These are phyloP conservation scores for Pyrrhura leucotis DNA, from an alignment of 2,797 vertebrate genomes.

Conservation along the genomic window DNA sequence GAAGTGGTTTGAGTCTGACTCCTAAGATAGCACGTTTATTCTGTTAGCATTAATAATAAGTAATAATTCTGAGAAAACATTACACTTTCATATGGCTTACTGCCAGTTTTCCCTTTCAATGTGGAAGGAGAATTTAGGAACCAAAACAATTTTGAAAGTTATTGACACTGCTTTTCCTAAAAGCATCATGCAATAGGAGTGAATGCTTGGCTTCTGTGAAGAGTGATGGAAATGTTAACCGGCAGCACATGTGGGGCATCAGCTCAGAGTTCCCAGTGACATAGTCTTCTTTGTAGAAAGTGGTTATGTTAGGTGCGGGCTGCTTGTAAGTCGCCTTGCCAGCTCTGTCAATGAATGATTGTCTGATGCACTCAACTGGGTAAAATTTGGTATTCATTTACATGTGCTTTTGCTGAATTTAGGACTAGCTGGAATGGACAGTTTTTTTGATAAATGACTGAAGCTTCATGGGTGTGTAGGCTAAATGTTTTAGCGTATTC, in stretches of 20 bases:
- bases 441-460: not conserved
- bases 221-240: not conserved
- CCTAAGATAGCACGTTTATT: not conserved
- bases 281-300: not conserved
- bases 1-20: not conserved
- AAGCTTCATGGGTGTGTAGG: not conserved
- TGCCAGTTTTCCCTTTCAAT: not conserved
- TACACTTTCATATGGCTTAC: not conserved
- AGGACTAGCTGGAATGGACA: not conserved
- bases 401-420: not conserved
- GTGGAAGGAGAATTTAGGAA: not conserved
- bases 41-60: not conserved
- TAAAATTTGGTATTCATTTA: not conserved
- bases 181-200: not conserved
- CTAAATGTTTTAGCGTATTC: not conserved
- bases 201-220: not conserved
- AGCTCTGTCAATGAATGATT: not conserved
- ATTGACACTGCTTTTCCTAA: not conserved
- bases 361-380: not conserved
- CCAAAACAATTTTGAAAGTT: not conserved
- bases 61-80: not conserved
- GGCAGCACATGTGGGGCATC: accelerated
- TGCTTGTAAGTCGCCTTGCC: not conserved
- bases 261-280: not conserved
- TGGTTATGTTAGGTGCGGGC: not conserved